Conservation (phyloP, 2,113 vertebrate genomes). For the Dromaius novaehollandiae region DNA sequence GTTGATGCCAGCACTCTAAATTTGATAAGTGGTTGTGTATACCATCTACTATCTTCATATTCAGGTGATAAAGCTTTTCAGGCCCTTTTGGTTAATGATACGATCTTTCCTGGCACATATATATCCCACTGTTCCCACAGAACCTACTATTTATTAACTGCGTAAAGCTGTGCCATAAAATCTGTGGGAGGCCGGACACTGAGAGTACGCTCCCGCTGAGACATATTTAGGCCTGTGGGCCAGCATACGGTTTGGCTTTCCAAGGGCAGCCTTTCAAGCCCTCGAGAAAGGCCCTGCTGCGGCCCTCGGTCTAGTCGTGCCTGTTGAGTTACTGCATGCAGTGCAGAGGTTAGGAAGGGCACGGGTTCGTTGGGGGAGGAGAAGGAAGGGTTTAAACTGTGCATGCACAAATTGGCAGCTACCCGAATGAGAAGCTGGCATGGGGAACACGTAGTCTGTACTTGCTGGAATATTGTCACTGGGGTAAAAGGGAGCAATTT, state of each 20-base stretch:
- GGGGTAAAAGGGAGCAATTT: neutral
- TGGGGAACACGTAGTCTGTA: neutral
- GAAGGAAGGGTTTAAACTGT: neutral
- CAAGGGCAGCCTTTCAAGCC: neutral
- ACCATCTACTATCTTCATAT: neutral
- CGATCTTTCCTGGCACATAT: neutral
- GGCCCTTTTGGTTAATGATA: neutral
- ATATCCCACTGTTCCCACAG: neutral
- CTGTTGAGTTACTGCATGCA: neutral
- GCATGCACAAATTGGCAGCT: neutral
- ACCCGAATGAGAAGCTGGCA: neutral
- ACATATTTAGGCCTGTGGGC: neutral
- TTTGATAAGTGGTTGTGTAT: neutral
- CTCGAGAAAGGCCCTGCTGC: rapidly evolving
- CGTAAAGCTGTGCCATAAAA: neutral
- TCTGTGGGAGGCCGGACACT: neutral
- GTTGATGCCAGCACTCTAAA: neutral
- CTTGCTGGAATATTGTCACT: neutral
- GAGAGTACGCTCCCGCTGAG: neutral
- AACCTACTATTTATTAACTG: neutral
- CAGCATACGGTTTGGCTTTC: rapidly evolving
- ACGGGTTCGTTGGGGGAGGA: neutral
- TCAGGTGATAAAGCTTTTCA: neutral
- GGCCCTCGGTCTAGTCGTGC: neutral
- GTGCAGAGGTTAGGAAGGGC: neutral